phyloP scores from a whole-genome alignment of 2,888 invertebrate genomes.

The Diadegma fenestrale region DNA sequence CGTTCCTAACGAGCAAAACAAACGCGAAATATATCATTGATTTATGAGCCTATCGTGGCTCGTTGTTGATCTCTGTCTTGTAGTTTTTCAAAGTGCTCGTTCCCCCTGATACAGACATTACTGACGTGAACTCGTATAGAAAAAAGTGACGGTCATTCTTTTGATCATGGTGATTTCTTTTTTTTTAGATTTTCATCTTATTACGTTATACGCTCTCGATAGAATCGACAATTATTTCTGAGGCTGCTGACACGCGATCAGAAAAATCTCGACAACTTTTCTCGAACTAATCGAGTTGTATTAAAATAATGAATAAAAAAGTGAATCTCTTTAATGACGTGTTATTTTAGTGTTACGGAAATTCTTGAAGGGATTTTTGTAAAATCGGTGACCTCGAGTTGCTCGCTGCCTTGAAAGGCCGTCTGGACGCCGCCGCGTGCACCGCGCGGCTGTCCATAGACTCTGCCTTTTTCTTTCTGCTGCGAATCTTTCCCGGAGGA shows the following conservation, averaged over 20 bases:
- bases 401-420: conserved; percentile 78
- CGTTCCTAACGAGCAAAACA: conserved; percentile 80
- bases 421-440: conserved; percentile 61
- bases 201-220: not conserved
- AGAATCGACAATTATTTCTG: conserved; percentile 37
- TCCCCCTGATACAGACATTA: conserved; percentile 68
- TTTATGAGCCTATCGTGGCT: conserved; percentile 75
- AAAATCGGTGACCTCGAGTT: conserved; percentile 44
- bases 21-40: conserved; percentile 78
- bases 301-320: too few relatives aligned
- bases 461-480: conserved; percentile 17
- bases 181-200: not conserved
- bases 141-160: conserved; percentile 54
- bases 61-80: conserved; percentile 57
- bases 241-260: conserved; percentile 22
- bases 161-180: conserved; percentile 54
- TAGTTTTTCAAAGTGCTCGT: conserved; percentile 10
- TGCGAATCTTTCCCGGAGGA: conserved; percentile 47
- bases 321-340: not conserved
- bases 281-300: not conserved
- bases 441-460: conserved; percentile 30
- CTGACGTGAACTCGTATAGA: conserved; percentile 41
- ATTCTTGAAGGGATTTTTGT: conserved; percentile 1
- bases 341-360: too few relatives aligned
- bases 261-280: conserved; percentile 25